These are phyloP conservation scores for Glyphotaelius pellucidus DNA, from an alignment of 2,888 invertebrate genomes.

Conservation along the genomic window DNA sequence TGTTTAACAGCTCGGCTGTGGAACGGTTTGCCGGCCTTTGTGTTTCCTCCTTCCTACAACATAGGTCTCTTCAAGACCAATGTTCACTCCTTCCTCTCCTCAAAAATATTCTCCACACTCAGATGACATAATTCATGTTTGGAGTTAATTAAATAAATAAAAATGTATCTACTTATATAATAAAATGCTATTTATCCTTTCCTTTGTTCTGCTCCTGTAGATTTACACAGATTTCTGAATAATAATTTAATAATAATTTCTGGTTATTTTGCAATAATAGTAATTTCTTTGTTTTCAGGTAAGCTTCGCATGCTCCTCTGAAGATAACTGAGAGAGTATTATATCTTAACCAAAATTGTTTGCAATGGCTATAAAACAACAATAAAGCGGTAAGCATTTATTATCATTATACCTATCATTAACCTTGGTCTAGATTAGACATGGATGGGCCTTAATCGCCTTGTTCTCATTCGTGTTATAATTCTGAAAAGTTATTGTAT, in stretches of 20 bases:
- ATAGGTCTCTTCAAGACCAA: no score
- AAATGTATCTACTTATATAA: no score
- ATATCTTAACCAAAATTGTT: background rate
- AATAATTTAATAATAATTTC: no score
- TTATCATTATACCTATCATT: background rate
- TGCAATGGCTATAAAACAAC: background rate
- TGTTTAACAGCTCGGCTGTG: no score
- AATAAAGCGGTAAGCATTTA: background rate
- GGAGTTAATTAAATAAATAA: no score
- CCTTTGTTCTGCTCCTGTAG: no score
- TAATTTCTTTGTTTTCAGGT: conserved; percentile 27
- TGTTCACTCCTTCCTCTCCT: no score
- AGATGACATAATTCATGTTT: no score
- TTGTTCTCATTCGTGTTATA: background rate
- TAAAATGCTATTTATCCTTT: no score
- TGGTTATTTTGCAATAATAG: background rate
- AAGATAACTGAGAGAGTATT: background rate
- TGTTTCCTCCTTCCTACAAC: no score
- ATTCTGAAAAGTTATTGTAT: background rate
- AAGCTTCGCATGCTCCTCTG: background rate
- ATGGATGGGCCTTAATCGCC: background rate
- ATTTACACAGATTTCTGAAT: background rate
- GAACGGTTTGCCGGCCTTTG: no score
- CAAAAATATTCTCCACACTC: no score
- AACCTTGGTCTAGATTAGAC: background rate